Conservation (phyloP, 2,888 invertebrate species). For the Microdon myrmicae region DNA sequence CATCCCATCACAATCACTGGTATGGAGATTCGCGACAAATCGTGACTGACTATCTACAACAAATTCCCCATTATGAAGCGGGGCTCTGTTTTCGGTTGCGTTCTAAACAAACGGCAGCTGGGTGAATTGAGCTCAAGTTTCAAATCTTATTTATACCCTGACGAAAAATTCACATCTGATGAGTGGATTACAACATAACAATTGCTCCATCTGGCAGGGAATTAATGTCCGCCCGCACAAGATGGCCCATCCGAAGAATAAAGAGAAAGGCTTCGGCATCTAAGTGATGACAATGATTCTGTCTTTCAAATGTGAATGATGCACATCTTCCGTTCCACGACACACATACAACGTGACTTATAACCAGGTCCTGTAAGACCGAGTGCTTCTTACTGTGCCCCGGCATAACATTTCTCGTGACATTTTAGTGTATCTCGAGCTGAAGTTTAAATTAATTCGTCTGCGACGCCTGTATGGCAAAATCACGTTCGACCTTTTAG, state of each 20-base stretch:
- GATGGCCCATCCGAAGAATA: conserved; percentile 11
- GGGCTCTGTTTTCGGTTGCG: conserved; percentile 13
- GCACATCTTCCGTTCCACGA: not conserved
- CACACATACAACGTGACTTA: not conserved
- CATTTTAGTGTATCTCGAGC: conserved; percentile 37
- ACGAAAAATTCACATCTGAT: conserved; percentile 50
- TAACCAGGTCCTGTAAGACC: not conserved
- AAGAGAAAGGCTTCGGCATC: conserved; percentile 34
- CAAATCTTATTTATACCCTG: no score
- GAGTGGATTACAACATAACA: conserved; percentile 50
- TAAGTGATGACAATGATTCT: conserved; percentile 9
- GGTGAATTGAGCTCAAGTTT: conserved; percentile 7
- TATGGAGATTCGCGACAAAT: no score
- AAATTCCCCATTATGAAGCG: conserved; percentile 16
- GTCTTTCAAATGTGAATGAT: conserved; percentile 12
- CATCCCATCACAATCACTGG: no score
- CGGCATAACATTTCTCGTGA: conserved; percentile 25
- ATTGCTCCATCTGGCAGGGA: conserved; percentile 34
- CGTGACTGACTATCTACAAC: conserved; percentile 38
- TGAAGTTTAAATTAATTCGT: conserved; percentile 29
- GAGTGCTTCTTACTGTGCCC: conserved; percentile 7
- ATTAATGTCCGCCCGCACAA: conserved; percentile 34
- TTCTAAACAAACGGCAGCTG: conserved; percentile 25
- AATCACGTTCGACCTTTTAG: conserved; percentile 48
- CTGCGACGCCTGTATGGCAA: conserved; percentile 9